Evolutionary conservation across 2,888 invertebrate genomes (phyloP).

Genomic region (Meteorus cinctellus): DNA sequence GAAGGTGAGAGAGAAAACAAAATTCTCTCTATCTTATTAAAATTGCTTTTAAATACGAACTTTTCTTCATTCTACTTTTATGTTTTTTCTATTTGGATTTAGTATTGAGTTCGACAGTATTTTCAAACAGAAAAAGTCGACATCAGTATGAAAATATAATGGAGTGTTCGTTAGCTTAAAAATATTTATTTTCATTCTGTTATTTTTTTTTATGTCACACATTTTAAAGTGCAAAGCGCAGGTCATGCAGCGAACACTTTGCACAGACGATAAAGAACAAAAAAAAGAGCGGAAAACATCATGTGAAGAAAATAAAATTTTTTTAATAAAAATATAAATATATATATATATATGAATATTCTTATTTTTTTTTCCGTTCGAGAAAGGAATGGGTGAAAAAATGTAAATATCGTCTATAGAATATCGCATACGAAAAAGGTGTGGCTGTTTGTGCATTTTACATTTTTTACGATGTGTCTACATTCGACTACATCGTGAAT

Average conservation of each 20-base stretch:
- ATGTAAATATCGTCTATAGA: not conserved
- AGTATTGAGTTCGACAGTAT: too few relatives aligned
- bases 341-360: not conserved
- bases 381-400: not conserved
- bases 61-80: not conserved
- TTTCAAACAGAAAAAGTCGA: too few relatives aligned
- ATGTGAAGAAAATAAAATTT: too few relatives aligned
- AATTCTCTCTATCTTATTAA: not conserved
- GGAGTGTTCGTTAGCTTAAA: not conserved
- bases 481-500: conserved; percentile 46
- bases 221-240: not conserved
- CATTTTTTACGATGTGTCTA: conserved; percentile 60
- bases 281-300: too few relatives aligned
- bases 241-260: not conserved
- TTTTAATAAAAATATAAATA: not conserved
- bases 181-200: not conserved
- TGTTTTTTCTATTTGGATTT: not conserved
- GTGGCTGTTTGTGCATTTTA: conserved; percentile 49
- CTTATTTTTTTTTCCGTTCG: not conserved
- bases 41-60: not conserved
- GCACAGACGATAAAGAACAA: too few relatives aligned
- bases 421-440: not conserved
- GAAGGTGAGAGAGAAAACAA: not conserved
- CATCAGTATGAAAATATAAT: too few relatives aligned
- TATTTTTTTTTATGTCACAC: not conserved